Conservation (phyloP, 1,140 invertebrate species). For the Nilaparvata lugens region DNA sequence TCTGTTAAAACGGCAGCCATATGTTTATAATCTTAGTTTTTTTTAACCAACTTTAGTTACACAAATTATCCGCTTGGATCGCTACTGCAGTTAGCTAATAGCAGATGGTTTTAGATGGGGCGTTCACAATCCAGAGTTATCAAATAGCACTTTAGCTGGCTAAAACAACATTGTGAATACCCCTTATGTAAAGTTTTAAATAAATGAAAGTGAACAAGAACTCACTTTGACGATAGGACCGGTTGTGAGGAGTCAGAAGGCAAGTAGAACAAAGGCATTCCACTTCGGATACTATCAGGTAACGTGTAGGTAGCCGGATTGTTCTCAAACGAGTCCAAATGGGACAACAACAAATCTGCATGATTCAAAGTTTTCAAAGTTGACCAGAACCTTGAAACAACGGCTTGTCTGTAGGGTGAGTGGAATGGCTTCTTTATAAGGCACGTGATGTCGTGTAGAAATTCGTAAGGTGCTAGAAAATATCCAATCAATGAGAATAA, state of each 20-base stretch:
- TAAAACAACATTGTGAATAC: too few species aligned
- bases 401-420: slow-evolving; percentile 56
- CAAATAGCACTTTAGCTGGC: too few species aligned
- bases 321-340: slow-evolving; percentile 62
- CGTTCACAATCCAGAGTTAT: too few species aligned
- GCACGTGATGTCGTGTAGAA: slow-evolving; percentile 70
- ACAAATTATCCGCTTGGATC: too few species aligned
- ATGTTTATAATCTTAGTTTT: too few species aligned
- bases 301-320: slow-evolving; percentile 55
- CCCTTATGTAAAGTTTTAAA: too few species aligned
- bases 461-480: slow-evolving; percentile 60
- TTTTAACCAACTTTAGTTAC: too few species aligned
- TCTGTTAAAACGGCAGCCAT: too few species aligned
- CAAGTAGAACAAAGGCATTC: slow-evolving; percentile 63
- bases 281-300: slow-evolving; percentile 62
- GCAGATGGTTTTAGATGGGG: too few species aligned
- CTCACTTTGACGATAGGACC: slow-evolving; percentile 41
- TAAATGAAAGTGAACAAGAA: too few species aligned
- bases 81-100: too few species aligned
- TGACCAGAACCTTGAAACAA: slow-evolving; percentile 62
- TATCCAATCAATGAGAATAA: too few species aligned
- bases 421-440: slow-evolving; percentile 54
- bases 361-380: slow-evolving; percentile 52
- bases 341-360: slow-evolving; percentile 58
- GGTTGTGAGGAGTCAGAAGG: slow-evolving; percentile 42